Percentiles rank a stretch among this genome's conserved stretches.
These are phyloP conservation scores for Salminus brasiliensis DNA, from an alignment of 2,113 vertebrate species.

Conservation along the genomic window DNA sequence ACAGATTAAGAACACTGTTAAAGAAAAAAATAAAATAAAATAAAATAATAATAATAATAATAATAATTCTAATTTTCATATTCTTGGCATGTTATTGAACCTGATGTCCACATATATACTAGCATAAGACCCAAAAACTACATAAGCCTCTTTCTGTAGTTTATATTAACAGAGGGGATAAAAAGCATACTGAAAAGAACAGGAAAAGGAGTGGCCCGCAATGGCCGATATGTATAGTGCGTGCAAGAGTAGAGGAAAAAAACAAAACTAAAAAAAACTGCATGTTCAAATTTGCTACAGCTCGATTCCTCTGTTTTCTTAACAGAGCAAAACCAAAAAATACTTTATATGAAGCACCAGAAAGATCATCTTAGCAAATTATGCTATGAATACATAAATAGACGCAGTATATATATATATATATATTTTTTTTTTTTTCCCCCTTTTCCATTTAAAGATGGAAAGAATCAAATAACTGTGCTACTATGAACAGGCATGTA, in stretches of 20 bases:
- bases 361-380: slow-evolving; percentile 42
- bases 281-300: slow-evolving; percentile 46
- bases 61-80: not conserved
- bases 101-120: not conserved
- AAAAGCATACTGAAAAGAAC: not conserved
- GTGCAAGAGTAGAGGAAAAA: not conserved
- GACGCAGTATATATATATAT: slow-evolving; percentile 45
- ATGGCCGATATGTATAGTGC: not conserved
- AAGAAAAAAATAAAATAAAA: not conserved
- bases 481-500: slow-evolving; percentile 48
- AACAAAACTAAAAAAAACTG: not conserved
- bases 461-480: slow-evolving; percentile 37
- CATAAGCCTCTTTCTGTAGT: not conserved
- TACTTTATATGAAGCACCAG: slow-evolving; percentile 53
- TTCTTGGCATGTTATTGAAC: slow-evolving; percentile 21
- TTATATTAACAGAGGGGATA: not conserved
- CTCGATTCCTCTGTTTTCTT: slow-evolving; percentile 34
- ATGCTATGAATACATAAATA: slow-evolving; percentile 56
- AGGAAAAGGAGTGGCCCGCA: slow-evolving; percentile 17
- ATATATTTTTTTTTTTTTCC: no score
- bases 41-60: no score
- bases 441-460: slow-evolving; percentile 9
- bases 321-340: slow-evolving; percentile 39
- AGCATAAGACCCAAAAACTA: not conserved
- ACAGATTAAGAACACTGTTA: not conserved